A percentile compares a stretch with the other conserved stretches of the same genome.
These are phyloP conservation scores for Jaculus jaculus DNA, from an alignment of 2,113 vertebrate genomes.

Conservation along the genomic window DNA sequence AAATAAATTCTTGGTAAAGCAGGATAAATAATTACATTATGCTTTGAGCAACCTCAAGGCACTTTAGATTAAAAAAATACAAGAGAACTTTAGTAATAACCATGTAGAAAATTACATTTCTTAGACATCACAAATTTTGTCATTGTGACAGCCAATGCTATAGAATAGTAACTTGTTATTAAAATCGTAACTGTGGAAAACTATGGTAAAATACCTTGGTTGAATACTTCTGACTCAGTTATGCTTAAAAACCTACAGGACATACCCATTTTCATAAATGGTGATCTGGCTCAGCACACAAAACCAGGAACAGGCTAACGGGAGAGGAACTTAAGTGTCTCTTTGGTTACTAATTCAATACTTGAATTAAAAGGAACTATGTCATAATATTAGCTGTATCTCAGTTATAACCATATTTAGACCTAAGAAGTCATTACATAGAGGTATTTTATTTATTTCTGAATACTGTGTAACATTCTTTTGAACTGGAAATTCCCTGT, in stretches of 20 bases:
- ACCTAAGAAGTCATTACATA: not conserved
- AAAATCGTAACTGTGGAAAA: not conserved
- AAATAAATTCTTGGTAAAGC: not conserved
- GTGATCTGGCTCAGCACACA: not conserved
- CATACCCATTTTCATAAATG: not conserved
- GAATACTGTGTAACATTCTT: not conserved
- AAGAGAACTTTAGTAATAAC: not conserved
- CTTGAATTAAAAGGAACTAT: not conserved
- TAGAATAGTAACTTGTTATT: not conserved
- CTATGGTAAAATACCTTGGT: not conserved
- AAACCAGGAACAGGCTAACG: not conserved
- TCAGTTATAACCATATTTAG: not conserved
- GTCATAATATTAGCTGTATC: not conserved
- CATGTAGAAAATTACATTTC: not conserved
- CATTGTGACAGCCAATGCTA: not conserved
- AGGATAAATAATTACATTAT: not conserved
- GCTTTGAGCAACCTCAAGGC: not conserved
- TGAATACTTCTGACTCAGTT: not conserved
- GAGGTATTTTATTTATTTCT: not conserved
- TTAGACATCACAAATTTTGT: not conserved
- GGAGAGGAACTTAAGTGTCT: not conserved
- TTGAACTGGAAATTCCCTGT: not conserved
- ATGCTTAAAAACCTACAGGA: not conserved
- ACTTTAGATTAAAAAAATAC: not conserved
- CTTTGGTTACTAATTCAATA: not conserved